Base-by-base conservation (phyloP, 2,888 invertebrate species). In the Cancer borealis region DNA sequence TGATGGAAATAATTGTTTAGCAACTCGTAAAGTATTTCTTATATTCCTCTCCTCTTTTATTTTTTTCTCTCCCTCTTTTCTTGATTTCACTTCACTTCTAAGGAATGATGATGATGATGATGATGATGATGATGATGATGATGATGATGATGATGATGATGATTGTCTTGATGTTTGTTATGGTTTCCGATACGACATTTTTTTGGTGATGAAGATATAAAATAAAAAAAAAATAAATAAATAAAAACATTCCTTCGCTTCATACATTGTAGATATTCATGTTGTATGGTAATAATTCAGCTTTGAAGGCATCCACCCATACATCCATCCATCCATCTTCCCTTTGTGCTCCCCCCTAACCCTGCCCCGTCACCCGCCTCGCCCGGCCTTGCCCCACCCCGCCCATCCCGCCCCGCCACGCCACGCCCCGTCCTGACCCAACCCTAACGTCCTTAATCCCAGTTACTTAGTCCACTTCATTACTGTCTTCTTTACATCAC, bases 381-480 rank as follows among this genome's bases (percentile, higher is more conserved):
- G 2, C 39, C 39, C 39, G 1, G 39, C 39, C 39, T 2, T 2
- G 2, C 39, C 39, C 39, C 39, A 39, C 39, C 39, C 39, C 2
- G 0, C 39, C 2, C 39, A 39, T 2, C 39, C 39, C 2, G 39
- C 39, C 39, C 39, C 39, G 2, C 39, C 39, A 0, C 2, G 39
- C 39, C 39, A 0, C 39, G 39, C 39, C 39, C 39, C 39, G 2
- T 2, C 39, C 39, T 39, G 39, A 39, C 54, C 54, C 54, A 54
- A 54, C 66, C 66, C 66, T 79, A 79, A 79, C 8, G 30, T 8
- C 30, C 26, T 10, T 79, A 79, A 79, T 79, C 79, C 79, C 4
- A 79, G 79, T 79, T 79, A 30, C 79, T 79, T 79, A 79, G 79
- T 79, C 79, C 30, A 79, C 79, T 79, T 30, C 79, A 79, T 79